Conservation (phyloP, 1,140 invertebrate genomes). For the Papilio machaon region DNA sequence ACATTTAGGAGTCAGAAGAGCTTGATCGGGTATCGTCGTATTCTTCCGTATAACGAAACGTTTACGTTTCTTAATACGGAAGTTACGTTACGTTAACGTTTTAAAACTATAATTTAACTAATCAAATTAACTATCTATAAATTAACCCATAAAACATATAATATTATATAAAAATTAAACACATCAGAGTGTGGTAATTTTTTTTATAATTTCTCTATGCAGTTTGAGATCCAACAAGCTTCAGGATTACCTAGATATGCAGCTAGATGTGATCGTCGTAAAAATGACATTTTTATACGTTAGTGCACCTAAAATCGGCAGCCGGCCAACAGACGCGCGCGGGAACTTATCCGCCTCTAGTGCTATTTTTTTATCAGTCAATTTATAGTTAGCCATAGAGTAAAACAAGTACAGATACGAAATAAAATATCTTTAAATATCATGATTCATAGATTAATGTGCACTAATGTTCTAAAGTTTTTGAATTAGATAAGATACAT, state of each 20-base stretch:
- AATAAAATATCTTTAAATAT: neutral
- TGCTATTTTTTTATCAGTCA: constrained; percentile 10
- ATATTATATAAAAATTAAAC: no score
- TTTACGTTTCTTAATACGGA: no score
- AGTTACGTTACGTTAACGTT: no score
- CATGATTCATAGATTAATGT: neutral
- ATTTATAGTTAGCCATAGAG: constrained; percentile 10
- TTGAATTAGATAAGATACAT: no score
- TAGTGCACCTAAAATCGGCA: neutral
- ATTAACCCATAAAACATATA: no score
- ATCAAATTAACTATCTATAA: no score
- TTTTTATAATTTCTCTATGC: neutral
- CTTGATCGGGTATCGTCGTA: no score
- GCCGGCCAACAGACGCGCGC: constrained; percentile 8
- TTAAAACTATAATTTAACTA: no score
- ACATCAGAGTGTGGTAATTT: neutral
- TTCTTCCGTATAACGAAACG: no score
- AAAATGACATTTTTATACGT: constrained; percentile 11
- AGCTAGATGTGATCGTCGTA: neutral
- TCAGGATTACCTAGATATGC: neutral
- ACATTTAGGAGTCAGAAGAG: no score
- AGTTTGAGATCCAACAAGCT: neutral
- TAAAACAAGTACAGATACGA: neutral
- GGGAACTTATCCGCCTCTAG: neutral
- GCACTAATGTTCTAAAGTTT: no score